Evolutionary conservation across 1,140 invertebrate genomes (phyloP), one percentile per base, ranked within the genome.

Genomic region (Heliconius eleuchia): DNA sequence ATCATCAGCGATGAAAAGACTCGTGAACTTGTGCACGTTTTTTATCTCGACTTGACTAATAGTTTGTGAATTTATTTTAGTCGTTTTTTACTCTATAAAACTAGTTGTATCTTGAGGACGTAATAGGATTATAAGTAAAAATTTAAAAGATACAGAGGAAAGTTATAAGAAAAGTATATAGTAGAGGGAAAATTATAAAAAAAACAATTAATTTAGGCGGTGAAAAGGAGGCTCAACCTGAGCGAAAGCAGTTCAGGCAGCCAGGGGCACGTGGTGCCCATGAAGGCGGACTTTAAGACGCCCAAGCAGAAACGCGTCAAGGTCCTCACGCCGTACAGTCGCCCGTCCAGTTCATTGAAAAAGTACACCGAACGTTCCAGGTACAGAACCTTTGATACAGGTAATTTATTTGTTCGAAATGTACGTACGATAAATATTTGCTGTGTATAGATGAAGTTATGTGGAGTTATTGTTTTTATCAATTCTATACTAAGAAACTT

Each of bases 141-240:
- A 6, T 16, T 55, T 55, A 55, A 55, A 55, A 4, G 52, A 55
- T 55, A 18, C 19, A 19, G 13, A 46, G 11, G 42, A 37, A 52
- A 2, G 57, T 57, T 27, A 57, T 23, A 23, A 23, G 0, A 23
- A 23, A 23, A 23, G 23, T 23, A 23, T 23, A 23, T 23, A 23
- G 23, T 23, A 23, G 23, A 23, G 23, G 23, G 23, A 23, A 23
- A 23, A 23, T 23, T 23, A 23, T 23, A 23, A 23, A 23, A 23
- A 23, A 23, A 23, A 8, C 3, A 5, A 6, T 71, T 5, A 9
- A 37, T 52, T 18, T 91, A 97, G 95, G 95, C 96, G 85, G 97
- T 97, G 82, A 97, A 97, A 95, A 95, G 97, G 94, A 96, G 97
- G 95, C 95, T 98, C 87, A 97, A 97, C 91, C 94, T 98, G 89